Base-by-base conservation (phyloP, 2,888 invertebrate species). In the Macrosoma leucophasiata region DNA sequence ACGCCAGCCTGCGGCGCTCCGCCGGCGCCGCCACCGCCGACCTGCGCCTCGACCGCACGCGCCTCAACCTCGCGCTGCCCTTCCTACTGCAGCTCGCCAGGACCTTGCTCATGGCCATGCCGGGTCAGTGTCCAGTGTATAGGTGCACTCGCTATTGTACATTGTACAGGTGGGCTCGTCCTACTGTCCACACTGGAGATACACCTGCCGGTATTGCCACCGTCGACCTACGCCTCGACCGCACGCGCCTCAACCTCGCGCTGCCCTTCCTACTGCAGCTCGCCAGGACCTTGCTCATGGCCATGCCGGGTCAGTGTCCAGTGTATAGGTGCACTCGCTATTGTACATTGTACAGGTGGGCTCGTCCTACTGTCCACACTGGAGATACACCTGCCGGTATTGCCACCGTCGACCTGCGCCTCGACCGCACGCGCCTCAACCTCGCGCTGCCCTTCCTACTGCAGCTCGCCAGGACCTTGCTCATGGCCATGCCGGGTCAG, bases 371-470 rank as follows among this genome's bases (percentile, higher is more conserved):
- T n/a, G n/a, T n/a, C n/a, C n/a, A n/a, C n/a, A n/a, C n/a, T n/a
- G n/a, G n/a, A n/a, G n/a, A n/a, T n/a, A n/a, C n/a, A n/a, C n/a
- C 18, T 86, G 89, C 30, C 21, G 90, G 88, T 62, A 87, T 73
- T 50, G 86, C 77, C 63, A 87, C 88, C 41, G 86, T 86, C 25
- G 92, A 94, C 62, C 84, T 92, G 10, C 85, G 91, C 11, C 86
- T 94, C 3, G 93, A 94, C 59, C 86, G 91, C 44, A 87, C 91
- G 2, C 76, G 91, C 18, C 58, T 93, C 33, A 92, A 91, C 62
- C 73, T 94, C 1, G 91, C 92, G 0, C 86, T 92, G 40, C 90
- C 92, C 0, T 93, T 93, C 75, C 71, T 91, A 25, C 59, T 86
- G 54, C 86, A 84, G 13, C 64, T 91, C 33, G 84, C 85, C 0